These are phyloP conservation scores for Sciurus niger DNA, from an alignment of 2,113 vertebrate species.

Conservation along the genomic window DNA sequence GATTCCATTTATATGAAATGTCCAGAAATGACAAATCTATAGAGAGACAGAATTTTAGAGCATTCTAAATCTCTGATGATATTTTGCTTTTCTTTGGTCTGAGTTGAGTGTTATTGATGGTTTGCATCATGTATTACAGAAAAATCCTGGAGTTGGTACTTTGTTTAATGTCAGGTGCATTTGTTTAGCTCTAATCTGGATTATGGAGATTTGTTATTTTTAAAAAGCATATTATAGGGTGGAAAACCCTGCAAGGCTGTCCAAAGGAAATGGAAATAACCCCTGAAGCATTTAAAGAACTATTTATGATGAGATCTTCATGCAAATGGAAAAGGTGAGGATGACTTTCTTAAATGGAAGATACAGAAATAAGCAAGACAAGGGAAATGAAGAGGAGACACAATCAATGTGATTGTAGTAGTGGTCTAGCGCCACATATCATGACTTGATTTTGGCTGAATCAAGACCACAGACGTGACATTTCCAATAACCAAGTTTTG, in stretches of 20 bases:
- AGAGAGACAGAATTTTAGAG: neutral
- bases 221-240: neutral
- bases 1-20: neutral
- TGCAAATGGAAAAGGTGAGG: neutral
- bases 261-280: slow-evolving; percentile 44
- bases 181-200: slow-evolving; percentile 54
- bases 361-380: neutral
- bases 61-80: neutral
- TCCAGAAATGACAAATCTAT: neutral
- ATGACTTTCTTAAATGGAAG: neutral
- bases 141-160: neutral
- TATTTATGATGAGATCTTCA: neutral
- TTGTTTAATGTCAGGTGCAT: slow-evolving; percentile 30
- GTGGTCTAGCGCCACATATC: neutral
- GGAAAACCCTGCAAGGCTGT: neutral
- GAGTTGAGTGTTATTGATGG: neutral
- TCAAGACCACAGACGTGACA: neutral
- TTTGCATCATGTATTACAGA: neutral
- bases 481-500: neutral
- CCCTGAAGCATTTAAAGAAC: neutral
- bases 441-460: neutral
- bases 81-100: neutral
- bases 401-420: neutral
- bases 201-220: slow-evolving; percentile 52
- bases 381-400: neutral